Base-by-base conservation (phyloP, 2,888 invertebrate species). In the Limnephilus rhombicus region DNA sequence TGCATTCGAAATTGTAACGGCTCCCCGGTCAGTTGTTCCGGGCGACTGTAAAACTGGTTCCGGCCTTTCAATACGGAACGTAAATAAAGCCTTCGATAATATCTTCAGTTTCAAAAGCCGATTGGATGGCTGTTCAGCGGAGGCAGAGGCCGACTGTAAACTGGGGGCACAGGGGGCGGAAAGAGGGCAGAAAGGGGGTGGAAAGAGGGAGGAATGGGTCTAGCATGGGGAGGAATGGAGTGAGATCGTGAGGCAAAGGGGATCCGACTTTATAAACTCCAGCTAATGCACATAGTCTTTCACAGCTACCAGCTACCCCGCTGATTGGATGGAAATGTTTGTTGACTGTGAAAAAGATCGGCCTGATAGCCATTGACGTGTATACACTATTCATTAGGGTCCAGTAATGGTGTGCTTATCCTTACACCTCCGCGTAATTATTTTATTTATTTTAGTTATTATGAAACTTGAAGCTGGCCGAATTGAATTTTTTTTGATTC, bases 1-100 rank as follows among this genome's bases (percentile, higher is more conserved):
- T 68, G 68, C 24, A 68, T 68, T 68, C 1, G 24, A 68, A 68
- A 68, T 24, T 68, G 18, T 15, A 86, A 49, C 29, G 13, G 85
- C 45, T 85, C 45, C 80, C 80, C 80, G 37, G 80, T n/a, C 68
- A 68, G 68, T 24, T 24, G 82, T 90, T 90, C 4, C 37, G 37
- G 29, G 24, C 85, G 45, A n/a, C 90, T 85, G 90, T 41, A 34
- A 80, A 85, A 68, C n/a, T 41, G 68, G 34, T 49, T 45, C 89
- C 45, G 82, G 18, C 29, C 89, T 80, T 90, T 91, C 49, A 92
- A 91, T 92, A 90, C 80, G 86, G 91, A 91, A 90, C 90, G 88
- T 90, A 91, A 91, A 92, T 92, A 92, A 92, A 92, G 92, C 91
- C 88, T 91, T 89, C 91, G 92, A 91, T 92, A 90, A 91, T 92